A percentile compares a stretch with the other conserved stretches of the same genome.
phyloP scores from a whole-genome alignment of 2,888 invertebrate genomes.

The Melanophora roralis region DNA sequence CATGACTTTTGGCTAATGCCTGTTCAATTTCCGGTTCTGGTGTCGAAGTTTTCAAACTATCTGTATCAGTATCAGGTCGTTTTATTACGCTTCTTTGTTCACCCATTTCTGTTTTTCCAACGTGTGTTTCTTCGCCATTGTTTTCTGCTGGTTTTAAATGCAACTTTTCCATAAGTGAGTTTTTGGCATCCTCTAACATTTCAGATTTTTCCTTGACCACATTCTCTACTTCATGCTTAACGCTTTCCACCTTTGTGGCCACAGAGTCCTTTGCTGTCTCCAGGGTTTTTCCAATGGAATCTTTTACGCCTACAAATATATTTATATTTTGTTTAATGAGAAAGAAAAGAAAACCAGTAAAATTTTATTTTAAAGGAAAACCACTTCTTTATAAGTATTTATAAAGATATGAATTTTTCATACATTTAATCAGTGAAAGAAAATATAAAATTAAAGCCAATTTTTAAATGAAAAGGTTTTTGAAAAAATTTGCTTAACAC shows the following conservation, averaged over 20 bases:
- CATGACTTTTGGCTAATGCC: constrained; percentile 69
- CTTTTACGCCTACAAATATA: constrained; percentile 66
- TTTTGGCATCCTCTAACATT: constrained; percentile 69
- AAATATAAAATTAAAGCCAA: no score
- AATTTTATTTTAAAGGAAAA: no score
- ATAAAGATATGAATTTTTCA: no score
- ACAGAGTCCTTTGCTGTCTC: constrained; percentile 72
- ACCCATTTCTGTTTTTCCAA: constrained; percentile 23
- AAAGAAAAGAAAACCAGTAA: background rate
- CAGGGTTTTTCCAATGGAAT: constrained; percentile 67
- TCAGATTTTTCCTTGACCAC: constrained; percentile 69
- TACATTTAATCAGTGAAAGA: no score
- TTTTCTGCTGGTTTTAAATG: constrained; percentile 65
- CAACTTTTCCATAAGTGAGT: constrained; percentile 70
- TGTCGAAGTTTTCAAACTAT: constrained; percentile 75
- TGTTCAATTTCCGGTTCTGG: constrained; percentile 76
- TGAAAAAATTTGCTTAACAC: no score
- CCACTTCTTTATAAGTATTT: no score
- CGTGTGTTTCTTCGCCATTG: background rate
- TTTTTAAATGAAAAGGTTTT: no score
- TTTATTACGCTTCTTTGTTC: constrained; percentile 1
- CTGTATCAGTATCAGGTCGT: constrained; percentile 69
- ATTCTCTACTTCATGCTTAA: constrained; percentile 70
- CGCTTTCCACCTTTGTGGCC: constrained; percentile 69
- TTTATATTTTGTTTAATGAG: background rate